Base-by-base conservation (phyloP, 1,140 invertebrate genomes). In the Calycopis cecrops region DNA sequence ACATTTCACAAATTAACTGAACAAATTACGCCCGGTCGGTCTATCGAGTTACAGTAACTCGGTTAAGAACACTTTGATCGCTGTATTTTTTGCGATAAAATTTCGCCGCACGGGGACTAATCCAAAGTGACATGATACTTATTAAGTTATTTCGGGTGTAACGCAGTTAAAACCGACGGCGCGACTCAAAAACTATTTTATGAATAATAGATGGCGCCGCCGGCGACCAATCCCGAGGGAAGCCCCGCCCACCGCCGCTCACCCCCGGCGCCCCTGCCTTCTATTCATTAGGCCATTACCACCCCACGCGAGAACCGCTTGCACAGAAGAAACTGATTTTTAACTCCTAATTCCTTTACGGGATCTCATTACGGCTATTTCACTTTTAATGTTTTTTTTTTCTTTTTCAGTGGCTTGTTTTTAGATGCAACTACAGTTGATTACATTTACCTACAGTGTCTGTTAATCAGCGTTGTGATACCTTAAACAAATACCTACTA, bases 141-240 rank as follows among this genome's bases (percentile, higher is more conserved):
- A 86, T 86, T 79, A 73, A 70, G 70, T 86, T 85, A 81, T 69
- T 64, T 67, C 65, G 58, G 51, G 58, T 63, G 62, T 86, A 86
- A 84, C 71, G 64, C 69, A 71, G 76, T 86, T 86, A 86, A 69
- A 70, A 65, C 67, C 77, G 73, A 67, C 72, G 82, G 77, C 71
- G 79, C 76, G 74, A 81, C 76, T 86, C 80, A 86, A 86, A 86
- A 86, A 86, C 83, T 86, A 86, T 86, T 85, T 86, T 86, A 85
- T 86, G 83, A 86, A 86, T 86, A 85, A 85, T 86, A 86, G 80
- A 86, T 84, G 78, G 69, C 71, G 74, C 68, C 68, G 63, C 62
- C 72, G 72, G 75, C 80, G 76, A 73, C 83, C 83, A 86, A 86
- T 86, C 83, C 83, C 83, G n/a, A 55, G 80, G 80, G 79, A n/a